A percentile compares a stretch with the other conserved stretches of the same genome.
These are phyloP conservation scores for Nomada hirtipes DNA, from an alignment of 2,888 invertebrate species.

Conservation along the genomic window DNA sequence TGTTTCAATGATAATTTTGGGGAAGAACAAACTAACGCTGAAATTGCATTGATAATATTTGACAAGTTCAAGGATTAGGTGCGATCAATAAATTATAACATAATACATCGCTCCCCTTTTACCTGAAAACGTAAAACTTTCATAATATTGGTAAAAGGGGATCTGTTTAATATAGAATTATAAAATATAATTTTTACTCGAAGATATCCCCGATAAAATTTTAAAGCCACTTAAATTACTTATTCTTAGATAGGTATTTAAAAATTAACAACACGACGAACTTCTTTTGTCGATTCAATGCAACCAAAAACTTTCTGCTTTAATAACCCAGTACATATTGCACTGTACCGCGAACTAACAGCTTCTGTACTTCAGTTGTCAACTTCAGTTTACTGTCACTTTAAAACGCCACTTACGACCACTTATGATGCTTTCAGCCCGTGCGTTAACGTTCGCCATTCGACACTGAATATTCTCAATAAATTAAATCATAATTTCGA, in stretches of 20 bases:
- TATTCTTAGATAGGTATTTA: no score
- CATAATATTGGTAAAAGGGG: no score
- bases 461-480: conserved; percentile 11
- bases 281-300: not conserved
- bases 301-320: not conserved
- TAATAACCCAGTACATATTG: not conserved
- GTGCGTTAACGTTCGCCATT: not conserved
- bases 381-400: conserved; percentile 16
- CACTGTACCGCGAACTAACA: not conserved
- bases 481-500: not conserved
- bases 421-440: conserved; percentile 7
- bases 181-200: no score
- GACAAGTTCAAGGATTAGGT: no score
- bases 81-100: no score
- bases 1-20: not conserved
- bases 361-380: not conserved
- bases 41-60: no score
- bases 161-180: no score
- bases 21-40: not conserved
- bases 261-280: no score
- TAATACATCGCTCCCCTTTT: no score
- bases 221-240: no score
- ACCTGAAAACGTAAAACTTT: no score
- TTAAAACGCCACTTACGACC: conserved; percentile 16
- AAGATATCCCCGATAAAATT: no score